phyloP scores from a whole-genome alignment of 1,140 invertebrate genomes.

The Mamestra configurata region DNA sequence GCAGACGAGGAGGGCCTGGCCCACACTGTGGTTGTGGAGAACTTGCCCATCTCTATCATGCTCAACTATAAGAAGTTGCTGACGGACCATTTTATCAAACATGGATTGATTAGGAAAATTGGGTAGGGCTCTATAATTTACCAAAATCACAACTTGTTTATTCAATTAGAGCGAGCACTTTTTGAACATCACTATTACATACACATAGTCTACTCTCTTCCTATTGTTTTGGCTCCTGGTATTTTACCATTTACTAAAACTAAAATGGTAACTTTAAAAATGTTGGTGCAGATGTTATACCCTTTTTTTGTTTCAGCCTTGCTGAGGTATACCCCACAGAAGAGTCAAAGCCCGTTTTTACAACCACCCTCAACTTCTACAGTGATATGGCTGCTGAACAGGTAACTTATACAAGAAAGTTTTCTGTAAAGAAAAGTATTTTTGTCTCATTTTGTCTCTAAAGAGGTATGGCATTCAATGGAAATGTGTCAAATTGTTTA shows the following conservation, averaged over 20 bases:
- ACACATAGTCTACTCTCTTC: too few relatives aligned
- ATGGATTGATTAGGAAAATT: slow-evolving; percentile 72
- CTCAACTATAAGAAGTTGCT: slow-evolving; percentile 73
- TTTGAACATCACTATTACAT: too few relatives aligned
- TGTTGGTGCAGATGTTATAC: too few relatives aligned
- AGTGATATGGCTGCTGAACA: slow-evolving; percentile 69
- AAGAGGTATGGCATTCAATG: neutral
- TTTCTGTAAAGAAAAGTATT: too few relatives aligned
- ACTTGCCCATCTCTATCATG: slow-evolving; percentile 73
- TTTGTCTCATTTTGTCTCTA: too few relatives aligned
- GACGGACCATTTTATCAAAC: slow-evolving; percentile 72
- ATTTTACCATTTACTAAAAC: too few relatives aligned
- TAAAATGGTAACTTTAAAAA: too few relatives aligned
- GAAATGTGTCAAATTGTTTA: too few relatives aligned
- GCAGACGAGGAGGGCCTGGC: slow-evolving; percentile 53
- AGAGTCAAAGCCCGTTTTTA: slow-evolving; percentile 73
- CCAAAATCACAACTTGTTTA: too few relatives aligned
- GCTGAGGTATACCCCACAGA: slow-evolving; percentile 75
- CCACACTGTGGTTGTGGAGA: slow-evolving; percentile 72
- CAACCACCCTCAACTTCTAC: slow-evolving; percentile 73
- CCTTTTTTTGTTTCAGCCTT: slow-evolving; percentile 65
- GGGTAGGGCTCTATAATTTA: slow-evolving; percentile 64
- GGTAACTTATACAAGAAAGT: slow-evolving; percentile 62
- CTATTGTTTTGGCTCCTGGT: too few relatives aligned
- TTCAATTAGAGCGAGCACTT: too few relatives aligned